These are phyloP conservation scores for Acromyrmex charruanus DNA, from an alignment of 1,140 invertebrate genomes.

Conservation along the genomic window DNA sequence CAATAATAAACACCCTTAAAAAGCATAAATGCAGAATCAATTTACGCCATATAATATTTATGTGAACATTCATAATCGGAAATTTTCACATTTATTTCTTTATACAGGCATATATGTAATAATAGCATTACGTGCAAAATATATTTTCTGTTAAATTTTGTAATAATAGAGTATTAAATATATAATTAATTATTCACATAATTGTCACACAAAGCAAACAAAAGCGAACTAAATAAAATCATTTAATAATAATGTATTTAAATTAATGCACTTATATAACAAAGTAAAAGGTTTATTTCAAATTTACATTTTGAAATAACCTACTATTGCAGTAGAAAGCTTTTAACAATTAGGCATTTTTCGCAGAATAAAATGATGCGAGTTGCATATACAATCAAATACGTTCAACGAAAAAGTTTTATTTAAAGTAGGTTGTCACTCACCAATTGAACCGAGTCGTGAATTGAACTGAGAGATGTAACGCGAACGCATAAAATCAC, in stretches of 20 bases:
- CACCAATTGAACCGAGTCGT: neutral
- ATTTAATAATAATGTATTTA: neutral
- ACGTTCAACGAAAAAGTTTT: neutral
- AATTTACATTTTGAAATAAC: neutral
- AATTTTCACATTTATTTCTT: neutral
- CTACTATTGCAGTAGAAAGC: too few species aligned
- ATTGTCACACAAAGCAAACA: neutral
- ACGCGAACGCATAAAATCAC: neutral
- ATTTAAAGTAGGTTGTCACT: neutral
- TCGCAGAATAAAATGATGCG: neutral
- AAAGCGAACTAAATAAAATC: neutral
- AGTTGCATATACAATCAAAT: neutral
- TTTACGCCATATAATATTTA: neutral
- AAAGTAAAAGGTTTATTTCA: neutral
- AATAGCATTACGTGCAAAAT: neutral
- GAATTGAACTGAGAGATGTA: neutral
- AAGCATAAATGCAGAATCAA: neutral
- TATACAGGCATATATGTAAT: neutral
- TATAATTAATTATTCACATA: constrained; percentile 27
- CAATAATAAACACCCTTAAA: neutral
- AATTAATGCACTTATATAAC: neutral
- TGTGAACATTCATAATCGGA: neutral
- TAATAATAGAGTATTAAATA: neutral
- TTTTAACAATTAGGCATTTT: neutral
- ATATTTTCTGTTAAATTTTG: constrained; percentile 7